phyloP scores from a whole-genome alignment of 2,888 invertebrate genomes.

The Perizoma flavofasciatum region DNA sequence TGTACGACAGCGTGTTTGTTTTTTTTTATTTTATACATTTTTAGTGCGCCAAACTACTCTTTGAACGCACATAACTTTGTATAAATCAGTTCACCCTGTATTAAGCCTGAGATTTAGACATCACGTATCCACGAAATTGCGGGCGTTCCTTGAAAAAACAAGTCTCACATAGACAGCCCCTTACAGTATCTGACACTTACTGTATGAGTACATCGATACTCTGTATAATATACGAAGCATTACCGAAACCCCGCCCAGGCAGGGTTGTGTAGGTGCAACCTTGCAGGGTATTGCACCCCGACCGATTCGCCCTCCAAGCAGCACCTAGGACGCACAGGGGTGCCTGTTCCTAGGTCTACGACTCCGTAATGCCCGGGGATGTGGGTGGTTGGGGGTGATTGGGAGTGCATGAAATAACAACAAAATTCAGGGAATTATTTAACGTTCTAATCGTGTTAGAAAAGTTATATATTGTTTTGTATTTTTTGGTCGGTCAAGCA shows the following conservation, averaged over 20 bases:
- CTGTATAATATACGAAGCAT: neutral
- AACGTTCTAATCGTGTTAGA: no score
- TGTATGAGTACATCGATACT: no score
- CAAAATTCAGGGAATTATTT: neutral
- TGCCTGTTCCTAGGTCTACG: slow-evolving; percentile 29
- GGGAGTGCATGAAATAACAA: slow-evolving; percentile 7
- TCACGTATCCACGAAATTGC: no score
- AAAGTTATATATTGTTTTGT: no score
- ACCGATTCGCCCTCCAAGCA: slow-evolving; percentile 17
- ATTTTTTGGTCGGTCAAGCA: no score
- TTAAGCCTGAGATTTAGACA: no score
- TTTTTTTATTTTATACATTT: no score
- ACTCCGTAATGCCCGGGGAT: slow-evolving; percentile 26
- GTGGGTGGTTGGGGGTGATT: slow-evolving; percentile 16
- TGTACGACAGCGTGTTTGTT: no score
- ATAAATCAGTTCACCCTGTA: no score
- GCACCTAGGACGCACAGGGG: slow-evolving; percentile 9
- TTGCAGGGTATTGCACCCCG: slow-evolving; percentile 29
- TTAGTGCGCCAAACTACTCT: no score
- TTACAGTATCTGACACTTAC: neutral
- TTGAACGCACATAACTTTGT: no score
- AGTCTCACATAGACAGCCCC: neutral
- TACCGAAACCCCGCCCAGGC: slow-evolving; percentile 15
- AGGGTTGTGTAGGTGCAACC: slow-evolving; percentile 16
- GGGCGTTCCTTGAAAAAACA: neutral